Percentiles rank a stretch among this genome's conserved stretches.
Conservation (phyloP, 2,113 vertebrate species). For the Coregonus clupeaformis region DNA sequence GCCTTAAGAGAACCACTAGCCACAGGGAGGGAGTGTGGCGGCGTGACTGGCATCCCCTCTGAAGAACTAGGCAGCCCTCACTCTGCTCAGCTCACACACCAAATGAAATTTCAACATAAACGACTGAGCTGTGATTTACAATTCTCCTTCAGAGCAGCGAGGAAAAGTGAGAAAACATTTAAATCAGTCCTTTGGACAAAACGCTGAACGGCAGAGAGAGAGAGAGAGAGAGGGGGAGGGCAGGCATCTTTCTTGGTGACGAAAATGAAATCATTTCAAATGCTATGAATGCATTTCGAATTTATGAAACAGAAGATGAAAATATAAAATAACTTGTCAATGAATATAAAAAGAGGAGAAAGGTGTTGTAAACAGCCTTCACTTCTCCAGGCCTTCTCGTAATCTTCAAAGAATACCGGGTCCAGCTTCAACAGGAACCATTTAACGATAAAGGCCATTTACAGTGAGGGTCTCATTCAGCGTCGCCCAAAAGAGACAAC, state of each 20-base stretch:
- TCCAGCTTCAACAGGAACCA: not conserved
- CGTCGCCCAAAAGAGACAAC: not conserved
- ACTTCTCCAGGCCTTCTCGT: not conserved
- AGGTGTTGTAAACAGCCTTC: not conserved
- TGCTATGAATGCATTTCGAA: conserved; percentile 18
- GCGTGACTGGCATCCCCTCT: conserved; percentile 34
- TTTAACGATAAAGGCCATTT: not conserved
- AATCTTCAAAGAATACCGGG: not conserved
- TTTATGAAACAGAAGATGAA: not conserved
- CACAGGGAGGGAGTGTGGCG: conserved; percentile 50
- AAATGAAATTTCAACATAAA: conserved; percentile 72
- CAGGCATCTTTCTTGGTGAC: conserved; percentile 24
- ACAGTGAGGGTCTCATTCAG: not conserved
- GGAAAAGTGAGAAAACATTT: conserved; percentile 73
- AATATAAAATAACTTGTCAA: conserved; percentile 10
- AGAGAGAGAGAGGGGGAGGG: not conserved
- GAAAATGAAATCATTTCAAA: conserved; percentile 50
- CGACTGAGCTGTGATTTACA: conserved; percentile 70
- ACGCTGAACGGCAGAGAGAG: conserved; percentile 42
- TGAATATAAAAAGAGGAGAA: not conserved
- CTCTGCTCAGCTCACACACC: conserved; percentile 53
- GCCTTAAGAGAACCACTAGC: conserved; percentile 51
- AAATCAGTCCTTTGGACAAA: conserved; percentile 67
- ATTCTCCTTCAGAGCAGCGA: conserved; percentile 62
- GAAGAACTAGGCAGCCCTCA: conserved; percentile 60